A percentile compares a stretch with the other conserved stretches of the same genome.
Conservation (phyloP, 2,888 invertebrate species). For the Ferrisia virgata region DNA sequence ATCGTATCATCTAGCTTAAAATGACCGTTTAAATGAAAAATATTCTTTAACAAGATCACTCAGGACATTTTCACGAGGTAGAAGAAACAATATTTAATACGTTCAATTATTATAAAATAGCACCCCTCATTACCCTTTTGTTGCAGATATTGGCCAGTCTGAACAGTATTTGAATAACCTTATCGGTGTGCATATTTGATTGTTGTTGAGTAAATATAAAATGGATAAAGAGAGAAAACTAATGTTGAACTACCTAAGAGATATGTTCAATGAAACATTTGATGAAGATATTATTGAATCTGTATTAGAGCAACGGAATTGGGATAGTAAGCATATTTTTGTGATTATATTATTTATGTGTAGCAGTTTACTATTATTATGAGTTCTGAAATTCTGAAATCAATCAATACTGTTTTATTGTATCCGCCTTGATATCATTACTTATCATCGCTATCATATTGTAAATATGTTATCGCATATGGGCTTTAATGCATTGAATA, state of each 20-base stretch:
- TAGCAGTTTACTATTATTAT: too few relatives aligned
- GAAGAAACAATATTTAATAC: neutral
- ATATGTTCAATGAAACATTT: slow-evolving; percentile 51
- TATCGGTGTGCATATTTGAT: neutral
- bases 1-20: neutral
- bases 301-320: slow-evolving; percentile 51
- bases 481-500: too few relatives aligned
- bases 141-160: neutral
- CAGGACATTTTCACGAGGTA: neutral
- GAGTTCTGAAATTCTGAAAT: too few relatives aligned
- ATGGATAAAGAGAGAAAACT: slow-evolving; percentile 34
- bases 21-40: neutral
- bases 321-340: slow-evolving; percentile 51
- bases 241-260: slow-evolving; percentile 49
- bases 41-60: neutral
- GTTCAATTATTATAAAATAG: neutral
- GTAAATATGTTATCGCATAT: too few relatives aligned
- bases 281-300: slow-evolving; percentile 51
- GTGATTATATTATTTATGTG: too few relatives aligned
- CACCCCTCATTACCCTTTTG: neutral
- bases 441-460: too few relatives aligned
- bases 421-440: too few relatives aligned
- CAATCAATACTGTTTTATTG: too few relatives aligned
- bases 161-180: neutral
- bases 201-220: neutral